These are phyloP conservation scores for Rhynchomys soricoides DNA, from an alignment of 2,113 vertebrate species.

Conservation along the genomic window DNA sequence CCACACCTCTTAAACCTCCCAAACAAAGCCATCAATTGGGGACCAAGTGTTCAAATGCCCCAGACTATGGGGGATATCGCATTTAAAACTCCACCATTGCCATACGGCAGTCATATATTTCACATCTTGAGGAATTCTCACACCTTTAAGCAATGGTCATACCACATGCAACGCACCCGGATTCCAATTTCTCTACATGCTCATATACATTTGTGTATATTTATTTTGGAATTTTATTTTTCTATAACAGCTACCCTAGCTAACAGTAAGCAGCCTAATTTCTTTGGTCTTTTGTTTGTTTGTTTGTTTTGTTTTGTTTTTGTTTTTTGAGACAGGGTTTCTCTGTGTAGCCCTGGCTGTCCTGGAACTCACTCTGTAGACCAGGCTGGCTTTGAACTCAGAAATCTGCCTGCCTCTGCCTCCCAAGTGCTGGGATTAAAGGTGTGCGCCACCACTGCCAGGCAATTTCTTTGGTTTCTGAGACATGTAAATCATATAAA, in stretches of 20 bases:
- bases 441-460: no score
- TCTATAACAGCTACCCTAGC: no score
- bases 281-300: not conserved
- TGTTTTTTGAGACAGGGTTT: no score
- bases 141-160: not conserved
- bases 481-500: not conserved
- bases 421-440: no score
- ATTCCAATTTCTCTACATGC: not conserved
- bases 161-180: not conserved
- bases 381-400: no score
- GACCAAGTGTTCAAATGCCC: not conserved
- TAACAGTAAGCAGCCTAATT: not conserved
- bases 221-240: no score
- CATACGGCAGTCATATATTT: not conserved
- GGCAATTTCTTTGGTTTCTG: no score
- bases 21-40: not conserved
- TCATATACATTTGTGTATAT: not conserved
- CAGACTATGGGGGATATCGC: not conserved
- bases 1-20: not conserved
- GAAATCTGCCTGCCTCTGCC: no score
- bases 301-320: no score
- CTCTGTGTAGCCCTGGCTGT: no score
- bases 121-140: not conserved
- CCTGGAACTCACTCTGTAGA: no score
- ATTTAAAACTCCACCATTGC: not conserved